These are phyloP conservation scores for Elysia chlorotica DNA, from an alignment of 1,140 invertebrate species.

Conservation along the genomic window DNA sequence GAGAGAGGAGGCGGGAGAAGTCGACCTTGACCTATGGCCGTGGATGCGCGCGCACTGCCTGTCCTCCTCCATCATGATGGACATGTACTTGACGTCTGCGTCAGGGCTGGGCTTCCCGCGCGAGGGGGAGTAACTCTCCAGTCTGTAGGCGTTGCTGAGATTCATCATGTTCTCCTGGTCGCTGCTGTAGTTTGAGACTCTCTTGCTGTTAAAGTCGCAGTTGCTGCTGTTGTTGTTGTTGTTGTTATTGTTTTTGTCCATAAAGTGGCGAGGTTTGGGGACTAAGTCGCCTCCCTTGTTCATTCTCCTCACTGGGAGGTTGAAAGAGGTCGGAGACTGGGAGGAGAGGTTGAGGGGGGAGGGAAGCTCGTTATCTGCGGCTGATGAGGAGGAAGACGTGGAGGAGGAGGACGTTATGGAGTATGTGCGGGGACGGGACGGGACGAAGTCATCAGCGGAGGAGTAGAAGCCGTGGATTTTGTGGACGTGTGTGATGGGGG, in stretches of 20 bases:
- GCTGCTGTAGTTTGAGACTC: slow-evolving; percentile 1
- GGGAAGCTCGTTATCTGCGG: slow-evolving; percentile 4
- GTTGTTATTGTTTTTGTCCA: background rate
- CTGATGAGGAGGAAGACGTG: slow-evolving; percentile 15
- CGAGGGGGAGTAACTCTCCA: too few species aligned
- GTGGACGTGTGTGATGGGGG: background rate
- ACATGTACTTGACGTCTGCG: slow-evolving; percentile 4
- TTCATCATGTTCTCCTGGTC: slow-evolving; percentile 15
- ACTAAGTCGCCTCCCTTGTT: background rate
- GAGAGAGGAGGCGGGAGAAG: slow-evolving; percentile 16
- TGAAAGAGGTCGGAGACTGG: slow-evolving; percentile 2
- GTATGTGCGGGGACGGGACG: background rate
- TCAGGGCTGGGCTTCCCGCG: background rate
- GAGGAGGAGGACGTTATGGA: slow-evolving; percentile 18
- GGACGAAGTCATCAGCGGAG: background rate
- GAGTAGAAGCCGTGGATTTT: background rate
- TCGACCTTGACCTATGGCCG: background rate
- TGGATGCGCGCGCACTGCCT: slow-evolving; percentile 5
- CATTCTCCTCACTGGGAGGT: background rate
- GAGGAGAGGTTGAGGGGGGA: slow-evolving; percentile 21
- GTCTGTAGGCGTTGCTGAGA: too few species aligned
- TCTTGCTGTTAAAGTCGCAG: background rate
- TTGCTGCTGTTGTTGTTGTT: too few species aligned
- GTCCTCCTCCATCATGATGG: slow-evolving; percentile 10
- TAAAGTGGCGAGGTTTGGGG: background rate